These are phyloP conservation scores for Drosophila yakuba DNA, from an alignment of 1,140 invertebrate species.

Conservation along the genomic window DNA sequence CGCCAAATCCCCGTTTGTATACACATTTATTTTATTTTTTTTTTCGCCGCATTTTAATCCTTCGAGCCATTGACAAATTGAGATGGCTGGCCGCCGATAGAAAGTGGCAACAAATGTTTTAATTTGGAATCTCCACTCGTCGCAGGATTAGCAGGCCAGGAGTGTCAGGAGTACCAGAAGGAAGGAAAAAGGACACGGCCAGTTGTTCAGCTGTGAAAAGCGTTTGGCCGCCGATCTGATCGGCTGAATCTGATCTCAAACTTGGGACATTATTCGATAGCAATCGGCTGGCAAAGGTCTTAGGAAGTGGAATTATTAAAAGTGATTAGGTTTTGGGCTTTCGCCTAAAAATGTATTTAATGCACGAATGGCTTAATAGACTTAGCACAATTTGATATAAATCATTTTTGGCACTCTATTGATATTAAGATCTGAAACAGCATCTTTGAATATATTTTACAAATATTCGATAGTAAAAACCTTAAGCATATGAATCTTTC, in stretches of 20 bases:
- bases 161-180: not conserved
- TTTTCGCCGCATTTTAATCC: slow-evolving; percentile 63
- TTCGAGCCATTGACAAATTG: slow-evolving; percentile 49
- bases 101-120: slow-evolving; percentile 80
- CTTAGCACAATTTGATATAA: no score
- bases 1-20: slow-evolving; percentile 33
- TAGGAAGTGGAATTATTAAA: not conserved
- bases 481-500: not conserved
- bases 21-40: slow-evolving; percentile 25
- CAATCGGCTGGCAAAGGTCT: not conserved
- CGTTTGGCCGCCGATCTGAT: slow-evolving; percentile 40
- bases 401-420: no score
- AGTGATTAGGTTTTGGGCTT: not conserved
- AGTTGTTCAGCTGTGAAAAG: slow-evolving; percentile 55
- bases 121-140: slow-evolving; percentile 41
- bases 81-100: slow-evolving; percentile 61
- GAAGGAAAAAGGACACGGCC: slow-evolving; percentile 2
- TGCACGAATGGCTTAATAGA: not conserved
- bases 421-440: no score
- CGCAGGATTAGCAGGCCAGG: slow-evolving; percentile 31
- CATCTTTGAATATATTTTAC: no score
- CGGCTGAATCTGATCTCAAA: slow-evolving; percentile 14
- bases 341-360: not conserved
- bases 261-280: not conserved
- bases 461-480: no score